phyloP scores from a whole-genome alignment of 2,797 vertebrate genomes.

The Microctenopoma lineatum region DNA sequence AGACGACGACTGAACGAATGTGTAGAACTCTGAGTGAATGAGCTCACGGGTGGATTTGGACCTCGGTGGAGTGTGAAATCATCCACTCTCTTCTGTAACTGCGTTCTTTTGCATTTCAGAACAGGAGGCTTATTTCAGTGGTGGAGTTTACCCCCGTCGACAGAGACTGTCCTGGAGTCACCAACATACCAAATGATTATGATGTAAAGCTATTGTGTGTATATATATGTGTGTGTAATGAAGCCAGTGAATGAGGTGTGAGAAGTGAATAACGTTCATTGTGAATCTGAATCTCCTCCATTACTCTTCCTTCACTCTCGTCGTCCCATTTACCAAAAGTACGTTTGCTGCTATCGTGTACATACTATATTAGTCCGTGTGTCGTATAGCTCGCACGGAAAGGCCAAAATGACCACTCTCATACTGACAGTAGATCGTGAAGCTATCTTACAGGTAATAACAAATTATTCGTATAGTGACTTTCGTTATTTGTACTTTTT shows the following conservation, averaged over 20 bases:
- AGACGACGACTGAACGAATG: conserved; percentile 30
- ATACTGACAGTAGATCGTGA: conserved; percentile 62
- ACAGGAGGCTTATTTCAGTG: neutral
- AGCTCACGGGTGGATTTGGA: conserved; percentile 40
- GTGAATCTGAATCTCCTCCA: conserved; percentile 72
- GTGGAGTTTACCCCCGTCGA: neutral
- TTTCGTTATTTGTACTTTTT: conserved; percentile 60
- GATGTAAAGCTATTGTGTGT: conserved; percentile 67
- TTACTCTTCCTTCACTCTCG: conserved; percentile 35
- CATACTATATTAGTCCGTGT: conserved; percentile 68
- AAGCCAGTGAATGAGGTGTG: conserved; percentile 65
- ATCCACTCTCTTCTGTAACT: conserved; percentile 73
- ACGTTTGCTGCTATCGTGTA: conserved; percentile 87
- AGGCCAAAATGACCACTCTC: conserved; percentile 60
- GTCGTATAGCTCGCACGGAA: conserved; percentile 65
- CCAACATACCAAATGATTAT: conserved; percentile 66
- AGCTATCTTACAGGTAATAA: conserved; percentile 72
- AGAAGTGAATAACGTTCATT: conserved; percentile 58
- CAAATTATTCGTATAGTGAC: conserved; percentile 67
- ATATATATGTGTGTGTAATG: conserved; percentile 72
- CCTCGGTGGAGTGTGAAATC: conserved; percentile 78
- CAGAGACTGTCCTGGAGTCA: conserved; percentile 7
- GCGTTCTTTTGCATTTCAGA: conserved; percentile 48
- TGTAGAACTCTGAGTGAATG: conserved; percentile 26
- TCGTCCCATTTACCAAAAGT: conserved; percentile 82